Conservation (phyloP, 2,888 invertebrate genomes). For the Polietes domitor region DNA sequence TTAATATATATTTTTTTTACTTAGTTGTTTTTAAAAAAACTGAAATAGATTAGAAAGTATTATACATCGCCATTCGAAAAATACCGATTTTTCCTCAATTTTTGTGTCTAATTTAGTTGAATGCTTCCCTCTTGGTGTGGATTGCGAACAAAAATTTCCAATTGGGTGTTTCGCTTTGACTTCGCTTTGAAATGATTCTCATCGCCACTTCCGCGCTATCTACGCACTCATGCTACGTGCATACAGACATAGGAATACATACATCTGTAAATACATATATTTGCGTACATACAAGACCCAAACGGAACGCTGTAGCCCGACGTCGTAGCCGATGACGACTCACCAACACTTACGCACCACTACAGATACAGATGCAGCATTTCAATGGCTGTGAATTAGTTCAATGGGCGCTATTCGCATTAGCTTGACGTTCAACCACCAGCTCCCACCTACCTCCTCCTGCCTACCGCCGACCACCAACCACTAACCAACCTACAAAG, state of each 20-base stretch:
- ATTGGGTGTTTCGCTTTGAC: slow-evolving; percentile 28
- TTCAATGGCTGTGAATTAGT: slow-evolving; percentile 71
- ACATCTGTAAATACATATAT: slow-evolving; percentile 13
- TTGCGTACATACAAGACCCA: background rate
- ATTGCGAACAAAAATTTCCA: slow-evolving; percentile 40
- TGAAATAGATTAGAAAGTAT: too few species aligned
- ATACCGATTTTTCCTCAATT: too few species aligned
- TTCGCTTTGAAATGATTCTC: slow-evolving; percentile 28
- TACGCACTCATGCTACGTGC: slow-evolving; percentile 59
- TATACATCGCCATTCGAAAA: too few species aligned
- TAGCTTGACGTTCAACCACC: slow-evolving; percentile 30
- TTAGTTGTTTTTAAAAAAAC: too few species aligned
- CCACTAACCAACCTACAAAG: background rate
- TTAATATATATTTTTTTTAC: too few species aligned
- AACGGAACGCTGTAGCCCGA: too few species aligned
- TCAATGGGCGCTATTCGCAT: slow-evolving; percentile 72
- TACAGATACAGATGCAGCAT: slow-evolving; percentile 22
- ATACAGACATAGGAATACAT: slow-evolving; percentile 22
- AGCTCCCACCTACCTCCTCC: slow-evolving; percentile 18
- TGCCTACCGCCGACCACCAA: slow-evolving; percentile 15
- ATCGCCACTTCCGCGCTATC: slow-evolving; percentile 62
- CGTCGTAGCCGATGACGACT: too few species aligned
- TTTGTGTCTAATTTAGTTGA: too few species aligned
- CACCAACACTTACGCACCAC: slow-evolving; percentile 59
- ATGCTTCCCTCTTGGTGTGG: too few species aligned